phyloP scores from a whole-genome alignment of 92 coral and sea anemone genomes.

The Blastomussa wellsi region DNA sequence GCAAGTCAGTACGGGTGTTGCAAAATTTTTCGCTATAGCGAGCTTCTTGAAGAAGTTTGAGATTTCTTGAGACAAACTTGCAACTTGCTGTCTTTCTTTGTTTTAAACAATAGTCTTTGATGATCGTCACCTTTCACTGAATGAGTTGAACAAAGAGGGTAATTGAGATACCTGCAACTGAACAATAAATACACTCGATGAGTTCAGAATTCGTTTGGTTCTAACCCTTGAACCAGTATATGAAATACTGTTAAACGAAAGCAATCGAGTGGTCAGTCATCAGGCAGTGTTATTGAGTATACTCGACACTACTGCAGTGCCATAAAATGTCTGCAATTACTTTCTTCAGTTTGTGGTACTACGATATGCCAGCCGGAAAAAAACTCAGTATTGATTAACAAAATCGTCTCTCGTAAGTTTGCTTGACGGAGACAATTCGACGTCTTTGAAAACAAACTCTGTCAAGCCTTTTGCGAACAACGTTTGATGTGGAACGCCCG shows the following conservation, averaged over 20 bases:
- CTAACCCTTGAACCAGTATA: background rate
- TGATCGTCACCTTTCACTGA: background rate
- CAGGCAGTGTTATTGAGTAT: background rate
- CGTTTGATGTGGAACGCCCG: too few relatives aligned
- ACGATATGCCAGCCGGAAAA: too few relatives aligned
- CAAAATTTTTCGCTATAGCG: background rate
- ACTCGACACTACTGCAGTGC: too few relatives aligned
- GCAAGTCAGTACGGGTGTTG: background rate
- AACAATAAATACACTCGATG: background rate
- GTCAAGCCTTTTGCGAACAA: too few relatives aligned
- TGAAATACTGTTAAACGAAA: background rate
- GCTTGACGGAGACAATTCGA: constrained; percentile 1
- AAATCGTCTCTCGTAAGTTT: background rate
- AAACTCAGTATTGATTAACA: background rate
- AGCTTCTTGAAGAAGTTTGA: background rate
- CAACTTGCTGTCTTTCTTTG: background rate
- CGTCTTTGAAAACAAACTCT: too few relatives aligned
- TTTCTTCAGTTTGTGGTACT: background rate
- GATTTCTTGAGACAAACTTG: too few relatives aligned
- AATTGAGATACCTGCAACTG: background rate
- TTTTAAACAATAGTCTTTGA: background rate
- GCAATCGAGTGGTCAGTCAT: background rate
- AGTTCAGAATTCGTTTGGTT: background rate
- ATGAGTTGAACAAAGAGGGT: background rate
- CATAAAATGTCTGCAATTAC: background rate